Evolutionary conservation across 2,113 vertebrate genomes (phyloP).

Genomic region (Microtus oregoni): DNA sequence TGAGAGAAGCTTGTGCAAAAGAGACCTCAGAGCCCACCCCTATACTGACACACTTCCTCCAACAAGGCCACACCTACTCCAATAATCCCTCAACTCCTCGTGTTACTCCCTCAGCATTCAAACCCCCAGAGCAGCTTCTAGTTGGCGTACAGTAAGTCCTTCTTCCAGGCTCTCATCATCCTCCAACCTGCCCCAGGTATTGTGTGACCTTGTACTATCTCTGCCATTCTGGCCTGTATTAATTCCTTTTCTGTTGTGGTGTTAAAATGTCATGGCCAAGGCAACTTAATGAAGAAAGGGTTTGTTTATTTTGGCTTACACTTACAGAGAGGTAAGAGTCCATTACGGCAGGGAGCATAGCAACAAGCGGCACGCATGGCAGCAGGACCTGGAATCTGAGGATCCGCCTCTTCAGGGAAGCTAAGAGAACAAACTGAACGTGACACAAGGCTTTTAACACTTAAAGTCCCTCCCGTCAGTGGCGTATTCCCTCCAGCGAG

Average conservation of each 20-base stretch:
- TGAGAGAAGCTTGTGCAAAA: not conserved
- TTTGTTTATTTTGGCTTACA: not conserved
- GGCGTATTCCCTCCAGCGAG: not conserved
- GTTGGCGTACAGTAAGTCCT: not conserved
- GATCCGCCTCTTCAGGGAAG: not conserved
- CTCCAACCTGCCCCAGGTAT: not conserved
- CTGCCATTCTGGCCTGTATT: not conserved
- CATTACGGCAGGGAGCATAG: not conserved
- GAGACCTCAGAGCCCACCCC: not conserved
- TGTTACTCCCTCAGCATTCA: not conserved
- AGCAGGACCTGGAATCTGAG: not conserved
- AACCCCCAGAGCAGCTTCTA: not conserved
- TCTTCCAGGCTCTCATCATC: not conserved
- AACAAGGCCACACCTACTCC: not conserved
- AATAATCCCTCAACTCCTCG: too few species aligned
- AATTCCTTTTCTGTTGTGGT: not conserved
- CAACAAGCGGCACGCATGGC: not conserved
- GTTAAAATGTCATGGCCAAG: not conserved
- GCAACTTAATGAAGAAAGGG: not conserved
- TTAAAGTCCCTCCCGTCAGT: not conserved
- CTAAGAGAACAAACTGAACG: not conserved
- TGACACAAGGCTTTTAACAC: not conserved
- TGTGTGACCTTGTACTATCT: slow-evolving; percentile 20
- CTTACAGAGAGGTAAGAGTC: not conserved
- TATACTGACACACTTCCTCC: not conserved